Percentiles rank a stretch among this genome's conserved stretches.
phyloP scores from a whole-genome alignment of 2,113 vertebrate genomes.

The Anser brachyrhynchus region DNA sequence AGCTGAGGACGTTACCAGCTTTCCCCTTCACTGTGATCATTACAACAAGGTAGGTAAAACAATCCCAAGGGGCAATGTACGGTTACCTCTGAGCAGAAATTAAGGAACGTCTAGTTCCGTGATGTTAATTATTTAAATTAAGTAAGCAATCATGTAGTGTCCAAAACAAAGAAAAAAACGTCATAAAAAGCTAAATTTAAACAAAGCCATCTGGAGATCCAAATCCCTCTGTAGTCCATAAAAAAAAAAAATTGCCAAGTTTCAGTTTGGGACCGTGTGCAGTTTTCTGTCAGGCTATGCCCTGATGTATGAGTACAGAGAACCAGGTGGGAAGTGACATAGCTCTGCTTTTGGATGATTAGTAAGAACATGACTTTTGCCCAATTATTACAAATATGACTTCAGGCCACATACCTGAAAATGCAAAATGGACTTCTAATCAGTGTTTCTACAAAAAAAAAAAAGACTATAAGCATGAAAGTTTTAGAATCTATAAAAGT shows the following conservation, averaged over 20 bases:
- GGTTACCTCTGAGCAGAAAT: neutral
- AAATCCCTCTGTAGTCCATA: neutral
- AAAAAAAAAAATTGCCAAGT: accelerated
- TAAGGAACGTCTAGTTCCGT: neutral
- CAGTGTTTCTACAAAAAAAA: neutral
- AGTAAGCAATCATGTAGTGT: neutral
- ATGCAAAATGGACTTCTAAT: neutral
- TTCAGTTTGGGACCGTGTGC: neutral
- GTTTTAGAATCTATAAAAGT: neutral
- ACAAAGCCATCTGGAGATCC: neutral
- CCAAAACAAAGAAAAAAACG: neutral
- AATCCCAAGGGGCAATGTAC: neutral
- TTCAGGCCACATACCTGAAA: neutral
- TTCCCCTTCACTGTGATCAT: neutral
- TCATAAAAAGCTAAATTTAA: neutral
- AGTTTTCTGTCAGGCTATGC: neutral
- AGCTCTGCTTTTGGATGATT: neutral
- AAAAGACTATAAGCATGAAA: neutral
- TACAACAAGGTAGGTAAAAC: neutral
- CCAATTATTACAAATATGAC: neutral
- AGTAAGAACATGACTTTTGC: neutral
- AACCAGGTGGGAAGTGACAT: neutral
- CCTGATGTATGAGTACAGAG: neutral
- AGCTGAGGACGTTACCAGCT: neutral
- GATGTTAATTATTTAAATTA: neutral